Evolutionary conservation across 2,888 invertebrate species (phyloP), one percentile per base, ranked within the genome.

Genomic region (Holacanthella duospinosa): DNA sequence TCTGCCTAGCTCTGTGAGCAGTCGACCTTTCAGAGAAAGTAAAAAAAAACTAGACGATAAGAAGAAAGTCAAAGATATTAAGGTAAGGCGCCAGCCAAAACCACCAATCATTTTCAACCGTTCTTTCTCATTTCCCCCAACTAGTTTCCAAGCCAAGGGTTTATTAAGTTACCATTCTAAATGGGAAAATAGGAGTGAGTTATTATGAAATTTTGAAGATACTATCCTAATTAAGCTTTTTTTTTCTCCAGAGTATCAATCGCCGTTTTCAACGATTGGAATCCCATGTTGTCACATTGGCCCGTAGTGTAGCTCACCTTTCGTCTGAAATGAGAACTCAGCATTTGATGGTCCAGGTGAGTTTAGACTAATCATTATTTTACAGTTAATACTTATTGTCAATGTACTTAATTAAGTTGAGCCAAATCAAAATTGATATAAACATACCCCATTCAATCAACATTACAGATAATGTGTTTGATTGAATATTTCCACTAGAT

Each of bases 291-390:
- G 91, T 93, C 61, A 93, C 93, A 1, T 78, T 93, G 68, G 93
- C 93, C 0, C 81, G 92, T 64, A 91, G 90, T 56, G 92, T 93
- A 26, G 92, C 93, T 21, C 92, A 93, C 77, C 81, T 93, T 48
- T 92, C 92, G 43, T 89, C 89, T 2, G 93, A 93, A 80, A 89
- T 93, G 87, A 79, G 91, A 66, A 89, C 90, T 1, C 91, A 93
- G 75, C 91, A 90, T 76, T 81, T 89, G 64, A 86, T 92, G 80
- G 87, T 89, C 77, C 88, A 82, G 79, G 81, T 81, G 72, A 73
- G 73, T 57, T 69, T 26, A 60, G n/a, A n/a, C n/a, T n/a, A n/a
- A 6, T 6, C 36, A 43, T 9, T 26, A 16, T 12, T 59, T 19
- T 9, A 12, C 56, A 27, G 29, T 12, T 9, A 56, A n/a, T n/a